Conservation (phyloP, 2,888 invertebrate species). For the Limnephilus rhombicus region DNA sequence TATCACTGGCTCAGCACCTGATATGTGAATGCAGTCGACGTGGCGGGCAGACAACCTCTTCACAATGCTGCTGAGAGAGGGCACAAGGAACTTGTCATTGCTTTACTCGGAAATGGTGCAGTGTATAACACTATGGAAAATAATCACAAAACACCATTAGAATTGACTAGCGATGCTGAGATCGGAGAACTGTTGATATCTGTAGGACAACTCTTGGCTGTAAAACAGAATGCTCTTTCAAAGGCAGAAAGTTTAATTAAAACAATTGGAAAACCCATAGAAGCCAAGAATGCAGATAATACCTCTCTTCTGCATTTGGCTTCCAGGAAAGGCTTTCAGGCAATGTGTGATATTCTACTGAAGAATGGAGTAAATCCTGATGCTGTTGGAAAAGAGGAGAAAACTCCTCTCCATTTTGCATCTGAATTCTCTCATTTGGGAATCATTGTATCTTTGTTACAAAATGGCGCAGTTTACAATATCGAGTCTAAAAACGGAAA, state of each 20-base stretch:
- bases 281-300: conserved; percentile 6
- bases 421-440: neutral
- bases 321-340: neutral
- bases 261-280: neutral
- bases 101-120: neutral
- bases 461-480: conserved; percentile 20
- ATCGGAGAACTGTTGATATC: neutral
- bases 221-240: conserved; percentile 4
- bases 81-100: neutral
- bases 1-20: neutral
- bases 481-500: neutral
- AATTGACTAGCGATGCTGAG: neutral
- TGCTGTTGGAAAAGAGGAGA: neutral
- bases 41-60: neutral
- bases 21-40: conserved; percentile 20
- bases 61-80: conserved; percentile 2
- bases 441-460: neutral
- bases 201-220: conserved; percentile 13
- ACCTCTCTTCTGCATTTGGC: conserved; percentile 1
- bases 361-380: conserved; percentile 21
- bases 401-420: conserved; percentile 12
- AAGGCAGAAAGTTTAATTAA: neutral
- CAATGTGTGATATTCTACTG: conserved; percentile 18
- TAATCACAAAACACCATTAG: neutral
- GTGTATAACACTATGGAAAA: neutral